Evolutionary conservation across 2,797 vertebrate genomes (phyloP).

Genomic region (Erpetoichthys calabaricus): DNA sequence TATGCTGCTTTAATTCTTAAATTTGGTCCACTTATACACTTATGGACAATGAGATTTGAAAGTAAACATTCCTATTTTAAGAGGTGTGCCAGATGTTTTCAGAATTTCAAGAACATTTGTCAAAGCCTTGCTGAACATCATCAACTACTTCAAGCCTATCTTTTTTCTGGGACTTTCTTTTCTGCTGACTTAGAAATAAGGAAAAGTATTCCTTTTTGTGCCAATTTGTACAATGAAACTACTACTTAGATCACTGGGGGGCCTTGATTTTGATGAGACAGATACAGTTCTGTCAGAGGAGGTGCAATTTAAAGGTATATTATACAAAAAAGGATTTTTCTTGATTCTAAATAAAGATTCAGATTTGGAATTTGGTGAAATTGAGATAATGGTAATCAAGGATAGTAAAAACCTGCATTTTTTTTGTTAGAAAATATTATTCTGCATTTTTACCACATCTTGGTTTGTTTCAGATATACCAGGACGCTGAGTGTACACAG

Average conservation of each 20-base stretch:
- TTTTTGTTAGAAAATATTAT: neutral
- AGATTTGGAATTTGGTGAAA: constrained; percentile 11
- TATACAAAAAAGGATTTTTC: constrained; percentile 15
- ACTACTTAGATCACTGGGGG: constrained; percentile 2
- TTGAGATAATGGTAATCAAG: constrained; percentile 11
- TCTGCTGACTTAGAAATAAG: neutral
- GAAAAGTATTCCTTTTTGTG: constrained; percentile 1
- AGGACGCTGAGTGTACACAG: no score
- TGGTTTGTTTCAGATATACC: no score
- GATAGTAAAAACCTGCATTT: constrained; percentile 2
- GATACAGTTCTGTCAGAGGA: constrained; percentile 8
- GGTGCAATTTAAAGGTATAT: constrained; percentile 17
- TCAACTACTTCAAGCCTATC: neutral
- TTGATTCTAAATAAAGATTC: constrained; percentile 8
- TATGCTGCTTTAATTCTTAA: neutral
- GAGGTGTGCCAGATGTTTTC: neutral
- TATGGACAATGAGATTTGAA: neutral
- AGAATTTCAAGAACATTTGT: neutral
- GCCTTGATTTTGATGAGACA: constrained; percentile 1
- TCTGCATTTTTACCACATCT: no score
- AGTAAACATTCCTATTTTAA: neutral
- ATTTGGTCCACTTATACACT: neutral
- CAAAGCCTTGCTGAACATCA: neutral
- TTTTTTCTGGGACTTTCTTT: neutral
- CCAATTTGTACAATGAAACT: constrained; percentile 10